Evolutionary conservation across 2,888 invertebrate genomes (phyloP).

Genomic region (Xestobium rufovillosum): DNA sequence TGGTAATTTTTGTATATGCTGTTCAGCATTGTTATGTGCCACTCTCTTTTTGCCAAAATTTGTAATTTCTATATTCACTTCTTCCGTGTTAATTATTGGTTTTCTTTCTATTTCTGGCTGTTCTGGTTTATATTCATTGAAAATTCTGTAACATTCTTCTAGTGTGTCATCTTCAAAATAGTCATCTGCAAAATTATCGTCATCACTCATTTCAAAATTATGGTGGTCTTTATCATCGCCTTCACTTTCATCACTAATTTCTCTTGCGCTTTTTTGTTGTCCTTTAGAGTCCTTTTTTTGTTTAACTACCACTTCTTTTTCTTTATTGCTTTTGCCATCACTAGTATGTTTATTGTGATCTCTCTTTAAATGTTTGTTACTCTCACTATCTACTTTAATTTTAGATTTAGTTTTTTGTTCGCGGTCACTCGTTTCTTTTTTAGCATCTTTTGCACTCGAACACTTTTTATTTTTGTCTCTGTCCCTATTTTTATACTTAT

Average conservation of each 20-base stretch:
- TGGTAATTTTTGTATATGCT: conserved; percentile 42
- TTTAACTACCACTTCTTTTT: conserved; percentile 17
- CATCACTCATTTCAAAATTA: conserved; percentile 15
- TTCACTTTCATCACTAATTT: conserved; percentile 17
- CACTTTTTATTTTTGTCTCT: conserved; percentile 32
- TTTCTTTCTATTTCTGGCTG: conserved; percentile 10
- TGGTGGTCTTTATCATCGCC: conserved; percentile 13
- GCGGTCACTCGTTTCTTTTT: conserved; percentile 17
- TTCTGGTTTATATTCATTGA: conserved; percentile 65
- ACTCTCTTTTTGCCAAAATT: conserved; percentile 56
- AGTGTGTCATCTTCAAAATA: conserved; percentile 55
- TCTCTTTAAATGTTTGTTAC: conserved; percentile 26
- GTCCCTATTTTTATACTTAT: conserved; percentile 38
- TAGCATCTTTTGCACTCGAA: conserved; percentile 22
- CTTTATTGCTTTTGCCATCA: conserved; percentile 17
- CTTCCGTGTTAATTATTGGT: conserved; percentile 8
- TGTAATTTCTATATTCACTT: conserved; percentile 16
- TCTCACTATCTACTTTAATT: conserved; percentile 18
- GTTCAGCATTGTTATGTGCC: conserved; percentile 59
- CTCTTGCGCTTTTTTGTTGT: conserved; percentile 15
- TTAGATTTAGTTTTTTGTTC: conserved; percentile 17
- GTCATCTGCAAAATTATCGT: conserved; percentile 19
- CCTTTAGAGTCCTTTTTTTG: conserved; percentile 14
- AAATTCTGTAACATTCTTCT: conserved; percentile 74
- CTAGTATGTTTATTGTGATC: conserved; percentile 27